phyloP scores from a whole-genome alignment of 2,888 invertebrate species.

The Keiferia lycopersicella region DNA sequence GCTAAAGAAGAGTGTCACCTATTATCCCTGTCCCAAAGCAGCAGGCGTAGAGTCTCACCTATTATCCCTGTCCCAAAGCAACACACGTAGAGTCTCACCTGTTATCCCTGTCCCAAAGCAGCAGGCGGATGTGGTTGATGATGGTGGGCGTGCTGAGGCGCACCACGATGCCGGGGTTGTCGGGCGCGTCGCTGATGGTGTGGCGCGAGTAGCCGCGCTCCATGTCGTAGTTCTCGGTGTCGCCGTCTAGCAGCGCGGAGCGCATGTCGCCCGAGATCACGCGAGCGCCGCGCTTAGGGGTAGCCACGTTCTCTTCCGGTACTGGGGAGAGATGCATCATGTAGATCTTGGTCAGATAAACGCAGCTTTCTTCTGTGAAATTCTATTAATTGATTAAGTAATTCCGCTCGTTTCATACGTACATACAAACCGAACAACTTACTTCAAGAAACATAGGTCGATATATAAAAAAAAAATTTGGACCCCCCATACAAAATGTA shows the following conservation, averaged over 20 bases:
- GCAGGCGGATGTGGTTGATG: conserved; percentile 95
- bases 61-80: no score
- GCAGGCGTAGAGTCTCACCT: no score
- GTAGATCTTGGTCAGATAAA: no score
- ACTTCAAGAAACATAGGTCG: no score
- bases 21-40: conserved; percentile 95
- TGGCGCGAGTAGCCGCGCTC: conserved; percentile 96
- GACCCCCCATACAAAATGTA: no score
- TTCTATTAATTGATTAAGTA: no score
- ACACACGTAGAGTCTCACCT: conserved; percentile 68
- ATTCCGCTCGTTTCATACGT: no score
- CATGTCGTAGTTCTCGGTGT: conserved; percentile 93
- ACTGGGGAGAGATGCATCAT: conserved; percentile 69
- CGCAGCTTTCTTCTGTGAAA: no score
- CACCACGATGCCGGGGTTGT: conserved; percentile 90
- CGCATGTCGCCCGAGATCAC: conserved; percentile 96
- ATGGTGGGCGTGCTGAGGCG: conserved; percentile 92
- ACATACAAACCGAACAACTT: no score
- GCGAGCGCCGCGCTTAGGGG: conserved; percentile 88
- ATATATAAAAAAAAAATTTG: no score
- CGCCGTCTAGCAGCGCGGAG: conserved; percentile 93
- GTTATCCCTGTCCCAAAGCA: conserved; percentile 96
- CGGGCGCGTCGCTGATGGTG: conserved; percentile 87
- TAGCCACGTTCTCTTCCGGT: conserved; percentile 96
- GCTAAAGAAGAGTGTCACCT: conserved; percentile 66